A percentile compares a stretch with the other conserved stretches of the same genome.
These are phyloP conservation scores for Aporophyla lueneburgensis DNA, from an alignment of 2,888 invertebrate genomes.

Conservation along the genomic window DNA sequence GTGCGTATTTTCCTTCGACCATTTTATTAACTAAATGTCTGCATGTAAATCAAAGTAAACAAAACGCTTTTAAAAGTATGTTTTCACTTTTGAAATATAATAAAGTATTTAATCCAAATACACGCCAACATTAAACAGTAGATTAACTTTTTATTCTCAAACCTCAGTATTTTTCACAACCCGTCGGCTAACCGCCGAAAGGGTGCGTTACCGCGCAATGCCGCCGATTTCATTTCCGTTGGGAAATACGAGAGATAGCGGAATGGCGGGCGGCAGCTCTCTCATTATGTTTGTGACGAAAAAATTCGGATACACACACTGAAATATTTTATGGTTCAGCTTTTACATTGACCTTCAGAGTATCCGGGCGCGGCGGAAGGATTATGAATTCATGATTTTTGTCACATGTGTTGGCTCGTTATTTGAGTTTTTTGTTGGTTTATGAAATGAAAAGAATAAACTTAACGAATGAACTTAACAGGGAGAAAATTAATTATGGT, in stretches of 20 bases:
- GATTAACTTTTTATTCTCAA: slow-evolving; percentile 50
- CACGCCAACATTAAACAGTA: slow-evolving; percentile 22
- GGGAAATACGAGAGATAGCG: slow-evolving; percentile 66
- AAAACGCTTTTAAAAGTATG: no score
- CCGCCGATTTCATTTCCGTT: slow-evolving; percentile 70
- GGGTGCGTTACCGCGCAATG: slow-evolving; percentile 62
- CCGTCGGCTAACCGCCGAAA: slow-evolving; percentile 59
- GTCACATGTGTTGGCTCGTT: slow-evolving; percentile 24
- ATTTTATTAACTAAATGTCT: not conserved
- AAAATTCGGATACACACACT: slow-evolving; percentile 52
- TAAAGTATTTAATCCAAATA: not conserved
- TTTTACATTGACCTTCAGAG: slow-evolving; percentile 56
- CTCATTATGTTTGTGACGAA: slow-evolving; percentile 62
- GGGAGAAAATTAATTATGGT: slow-evolving; percentile 61
- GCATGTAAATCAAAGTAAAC: not conserved
- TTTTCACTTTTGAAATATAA: not conserved
- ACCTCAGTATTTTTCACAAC: slow-evolving; percentile 54
- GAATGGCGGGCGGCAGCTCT: slow-evolving; percentile 19
- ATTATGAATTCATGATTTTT: slow-evolving; percentile 53
- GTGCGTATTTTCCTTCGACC: not conserved
- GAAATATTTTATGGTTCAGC: slow-evolving; percentile 53
- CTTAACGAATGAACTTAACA: slow-evolving; percentile 40
- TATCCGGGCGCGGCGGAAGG: slow-evolving; percentile 48
- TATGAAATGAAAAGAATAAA: slow-evolving; percentile 38
- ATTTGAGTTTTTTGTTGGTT: slow-evolving; percentile 21